Base-by-base conservation (phyloP, 1,140 invertebrate genomes). In the Drosophila obscura region DNA sequence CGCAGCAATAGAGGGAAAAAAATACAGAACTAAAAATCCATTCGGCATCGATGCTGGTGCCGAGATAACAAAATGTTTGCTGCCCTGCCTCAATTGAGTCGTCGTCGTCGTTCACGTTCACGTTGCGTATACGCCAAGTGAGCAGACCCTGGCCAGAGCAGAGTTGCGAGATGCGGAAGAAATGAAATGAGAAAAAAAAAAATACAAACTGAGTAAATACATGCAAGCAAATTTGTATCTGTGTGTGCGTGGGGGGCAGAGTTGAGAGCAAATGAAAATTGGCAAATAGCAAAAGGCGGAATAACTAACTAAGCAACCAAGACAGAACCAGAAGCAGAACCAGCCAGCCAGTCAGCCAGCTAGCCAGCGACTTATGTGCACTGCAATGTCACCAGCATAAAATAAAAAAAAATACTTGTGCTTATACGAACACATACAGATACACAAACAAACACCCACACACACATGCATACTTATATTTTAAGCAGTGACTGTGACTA, bases 1-100 rank as follows among this genome's bases (percentile, higher is more conserved):
- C 57, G 75, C 74, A 56, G 51, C 44, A 19, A 16, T 48, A 41
- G 16, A 43, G 43, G 24, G 4, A 9, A 63, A 53, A 65, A 48
- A 57, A 46, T 22, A 44, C 69, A 68, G 73, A 81, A 73, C 78
- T 81, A 69, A 81, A 77, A 83, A 76, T 76, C 72, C 72, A 75
- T 75, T 79, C 57, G 75, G 58, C 57, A 84, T 82, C 76, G 80
- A 82, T 82, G 80, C 71, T 84, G 76, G 61, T 56, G 57, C 53
- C 50, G 71, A 82, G 80, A 83, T 84, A 83, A 83, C 80, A 76
- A 80, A 83, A 83, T 80, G 60, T 75, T 80, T 84, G 75, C 71
- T 71, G 59, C 48, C 64, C 76, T 56, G 76, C 65, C 61, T 72
- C 76, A 80, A 84, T 79, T 80, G 80, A 84, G 76, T 83, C 60